Evolutionary conservation across 2,888 invertebrate species (phyloP).

Genomic region (Timema podura): DNA sequence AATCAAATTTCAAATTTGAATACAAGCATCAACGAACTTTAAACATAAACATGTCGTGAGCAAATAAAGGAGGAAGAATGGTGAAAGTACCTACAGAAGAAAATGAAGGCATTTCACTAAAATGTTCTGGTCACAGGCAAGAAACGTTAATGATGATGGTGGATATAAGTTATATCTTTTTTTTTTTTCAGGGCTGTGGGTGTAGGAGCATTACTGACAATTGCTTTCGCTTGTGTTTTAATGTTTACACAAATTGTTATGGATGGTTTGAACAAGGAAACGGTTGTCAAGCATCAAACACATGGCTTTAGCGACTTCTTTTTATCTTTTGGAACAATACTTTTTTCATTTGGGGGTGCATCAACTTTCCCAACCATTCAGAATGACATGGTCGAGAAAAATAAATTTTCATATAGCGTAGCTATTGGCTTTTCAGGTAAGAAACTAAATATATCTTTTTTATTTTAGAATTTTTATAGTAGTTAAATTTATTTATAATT

Average conservation of each 20-base stretch:
- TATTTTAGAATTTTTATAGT: too few species aligned
- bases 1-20: too few species aligned
- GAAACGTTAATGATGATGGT: too few species aligned
- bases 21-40: too few species aligned
- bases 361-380: slow-evolving; percentile 75
- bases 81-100: too few species aligned
- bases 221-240: slow-evolving; percentile 57
- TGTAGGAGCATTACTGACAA: slow-evolving; percentile 58
- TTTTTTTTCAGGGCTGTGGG: slow-evolving; percentile 55
- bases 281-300: slow-evolving; percentile 48
- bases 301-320: slow-evolving; percentile 62
- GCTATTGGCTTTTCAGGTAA: slow-evolving; percentile 59
- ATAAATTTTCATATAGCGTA: slow-evolving; percentile 60
- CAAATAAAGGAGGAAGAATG: too few species aligned
- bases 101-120: too few species aligned
- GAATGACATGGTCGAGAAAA: slow-evolving; percentile 67
- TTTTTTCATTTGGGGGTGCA: slow-evolving; percentile 70
- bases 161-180: too few species aligned
- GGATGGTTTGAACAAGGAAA: slow-evolving; percentile 47
- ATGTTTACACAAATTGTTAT: slow-evolving; percentile 59
- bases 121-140: too few species aligned
- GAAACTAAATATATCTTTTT: not conserved
- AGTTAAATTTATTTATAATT: too few species aligned
- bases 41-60: too few species aligned
- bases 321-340: slow-evolving; percentile 63